Conservation (phyloP, 2,797 vertebrate species). For the Lutjanus argentimaculatus region DNA sequence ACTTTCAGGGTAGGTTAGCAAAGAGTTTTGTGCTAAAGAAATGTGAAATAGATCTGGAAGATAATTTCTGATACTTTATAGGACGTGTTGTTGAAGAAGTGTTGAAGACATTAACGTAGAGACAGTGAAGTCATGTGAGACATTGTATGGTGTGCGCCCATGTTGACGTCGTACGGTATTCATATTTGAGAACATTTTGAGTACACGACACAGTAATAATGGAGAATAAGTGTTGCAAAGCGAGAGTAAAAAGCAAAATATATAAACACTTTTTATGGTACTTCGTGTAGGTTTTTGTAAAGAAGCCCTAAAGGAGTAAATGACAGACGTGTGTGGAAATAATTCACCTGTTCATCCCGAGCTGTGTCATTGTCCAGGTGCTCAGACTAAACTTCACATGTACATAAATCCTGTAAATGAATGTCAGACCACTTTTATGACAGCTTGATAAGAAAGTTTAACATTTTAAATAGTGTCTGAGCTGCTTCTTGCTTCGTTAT, state of each 20-base stretch:
- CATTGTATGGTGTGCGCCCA: constrained; percentile 50
- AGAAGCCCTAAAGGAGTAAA: constrained; percentile 35
- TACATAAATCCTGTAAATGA: constrained; percentile 74
- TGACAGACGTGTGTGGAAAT: constrained; percentile 37
- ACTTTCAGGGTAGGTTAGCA: constrained; percentile 65
- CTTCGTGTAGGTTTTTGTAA: constrained; percentile 59
- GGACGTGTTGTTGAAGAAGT: constrained; percentile 53
- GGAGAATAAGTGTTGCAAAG: not conserved
- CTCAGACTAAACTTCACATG: constrained; percentile 49
- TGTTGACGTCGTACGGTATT: constrained; percentile 60
- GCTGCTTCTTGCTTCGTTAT: constrained; percentile 43
- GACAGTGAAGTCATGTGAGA: constrained; percentile 66
- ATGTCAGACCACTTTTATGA: constrained; percentile 71
- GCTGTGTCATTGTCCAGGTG: constrained; percentile 49
- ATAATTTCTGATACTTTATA: constrained; percentile 41
- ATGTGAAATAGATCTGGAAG: constrained; percentile 39
- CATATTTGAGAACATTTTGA: constrained; percentile 49
- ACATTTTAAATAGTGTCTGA: constrained; percentile 31
- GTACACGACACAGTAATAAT: constrained; percentile 10
- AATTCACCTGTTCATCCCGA: constrained; percentile 50
- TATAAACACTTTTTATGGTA: constrained; percentile 41
- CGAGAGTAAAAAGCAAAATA: constrained; percentile 19
- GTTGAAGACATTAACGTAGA: constrained; percentile 55
- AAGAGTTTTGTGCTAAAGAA: constrained; percentile 52
- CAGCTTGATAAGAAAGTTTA: constrained; percentile 62